Conservation (phyloP, 2,888 invertebrate species). For the Drosophila mimica region DNA sequence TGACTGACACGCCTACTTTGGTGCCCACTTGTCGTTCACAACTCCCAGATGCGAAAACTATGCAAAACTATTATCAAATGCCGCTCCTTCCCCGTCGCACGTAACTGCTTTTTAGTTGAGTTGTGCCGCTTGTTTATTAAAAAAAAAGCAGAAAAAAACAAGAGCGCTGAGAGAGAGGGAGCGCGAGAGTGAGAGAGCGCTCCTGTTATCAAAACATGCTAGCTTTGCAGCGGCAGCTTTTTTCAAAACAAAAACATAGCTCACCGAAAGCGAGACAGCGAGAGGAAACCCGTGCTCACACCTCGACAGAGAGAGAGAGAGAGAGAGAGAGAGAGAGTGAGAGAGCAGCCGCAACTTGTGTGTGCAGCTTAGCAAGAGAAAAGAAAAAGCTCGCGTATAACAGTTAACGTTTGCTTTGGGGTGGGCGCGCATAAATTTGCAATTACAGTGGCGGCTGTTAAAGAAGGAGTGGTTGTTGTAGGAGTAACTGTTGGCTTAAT, state of each 20-base stretch:
- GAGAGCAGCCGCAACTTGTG: constrained; percentile 31
- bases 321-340: background rate
- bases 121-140: constrained; percentile 51
- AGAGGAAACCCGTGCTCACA: constrained; percentile 25
- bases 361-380: constrained; percentile 50
- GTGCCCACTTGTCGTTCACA: constrained; percentile 47
- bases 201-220: constrained; percentile 51
- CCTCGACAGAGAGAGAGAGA: background rate
- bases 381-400: constrained; percentile 47
- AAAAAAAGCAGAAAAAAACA: constrained; percentile 20
- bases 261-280: constrained; percentile 37
- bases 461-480: background rate
- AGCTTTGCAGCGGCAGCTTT: constrained; percentile 40
- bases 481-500: background rate
- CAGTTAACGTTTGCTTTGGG: constrained; percentile 38
- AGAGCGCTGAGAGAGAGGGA: constrained; percentile 25
- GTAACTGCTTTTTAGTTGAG: constrained; percentile 12
- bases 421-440: constrained; percentile 36
- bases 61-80: constrained; percentile 52
- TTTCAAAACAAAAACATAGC: constrained; percentile 65
- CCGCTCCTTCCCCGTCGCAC: background rate
- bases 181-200: constrained; percentile 2
- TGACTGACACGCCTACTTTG: constrained; percentile 56
- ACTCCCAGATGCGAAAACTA: constrained; percentile 46
- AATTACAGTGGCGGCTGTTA: constrained; percentile 26